Base-by-base conservation (phyloP, 1,140 invertebrate genomes). In the Arion vulgaris region DNA sequence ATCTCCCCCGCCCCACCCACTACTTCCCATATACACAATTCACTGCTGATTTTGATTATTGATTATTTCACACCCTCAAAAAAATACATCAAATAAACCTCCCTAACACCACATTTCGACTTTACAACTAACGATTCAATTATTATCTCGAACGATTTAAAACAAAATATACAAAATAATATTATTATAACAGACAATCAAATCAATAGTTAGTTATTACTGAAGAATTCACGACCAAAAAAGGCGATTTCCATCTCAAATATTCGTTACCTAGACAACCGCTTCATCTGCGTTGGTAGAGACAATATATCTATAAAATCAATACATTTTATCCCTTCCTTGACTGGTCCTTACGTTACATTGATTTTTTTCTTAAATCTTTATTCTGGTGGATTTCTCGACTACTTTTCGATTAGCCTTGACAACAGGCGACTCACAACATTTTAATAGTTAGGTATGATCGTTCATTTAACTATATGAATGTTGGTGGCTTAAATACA, bases 321-420 rank as follows among this genome's bases (percentile, higher is more conserved):
- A 57, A 57, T 57, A 57, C 51, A 57, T 57, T 57, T 57, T 57
- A 57, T 57, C 51, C 51, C 51, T 57, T 57, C 26, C 51, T 57
- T 4, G 9, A 19, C 51, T 57, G 51, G 51, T 57, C 51, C 23
- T 26, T 23, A 15, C 19, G 26, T 57, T 23, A 26, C 26, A 57
- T 57, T 57, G 51, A 57, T 57, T 57, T 57, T 19, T 23, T 19
- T 57, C 19, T 23, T 57, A 57, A 49, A 49, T 11, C 9, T 11
- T 11, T 11, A 11, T 57, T 23, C 51, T 57, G 15, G 51, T 57
- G 51, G 7, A 34, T 23, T 66, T 26, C 5, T 66, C 17, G 17
- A 45, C 41, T 15, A 45, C n/a, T 45, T 45, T 45, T 45, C 41
- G 41, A 45, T 7, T 45, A 45, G 41, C 41, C 41, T 45, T 7